These are phyloP conservation scores for Lepidurus arcticus DNA, from an alignment of 1,140 invertebrate species.

Conservation along the genomic window DNA sequence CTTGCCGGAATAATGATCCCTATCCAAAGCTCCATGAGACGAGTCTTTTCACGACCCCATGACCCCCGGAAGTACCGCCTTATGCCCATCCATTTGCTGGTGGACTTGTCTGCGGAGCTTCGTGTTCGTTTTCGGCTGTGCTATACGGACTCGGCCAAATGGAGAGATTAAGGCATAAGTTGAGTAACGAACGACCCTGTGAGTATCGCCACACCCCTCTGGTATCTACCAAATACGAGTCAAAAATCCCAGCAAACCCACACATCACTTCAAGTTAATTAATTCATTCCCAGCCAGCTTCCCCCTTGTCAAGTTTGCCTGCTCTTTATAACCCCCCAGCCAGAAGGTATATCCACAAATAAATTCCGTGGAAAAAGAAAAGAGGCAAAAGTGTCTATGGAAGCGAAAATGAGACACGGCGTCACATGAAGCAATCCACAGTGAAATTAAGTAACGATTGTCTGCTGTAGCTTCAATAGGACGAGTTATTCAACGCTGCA, in stretches of 20 bases:
- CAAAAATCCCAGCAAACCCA: background rate
- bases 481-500: background rate
- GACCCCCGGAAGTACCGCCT: conserved; percentile 1
- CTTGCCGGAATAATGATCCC: conserved; percentile 14
- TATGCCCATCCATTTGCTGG: conserved; percentile 14
- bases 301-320: background rate
- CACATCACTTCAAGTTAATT: background rate
- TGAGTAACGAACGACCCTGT: background rate
- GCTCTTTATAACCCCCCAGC: too few species aligned
- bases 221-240: background rate
- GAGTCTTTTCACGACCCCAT: conserved; percentile 1
- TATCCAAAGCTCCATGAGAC: conserved; percentile 21
- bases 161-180: background rate
- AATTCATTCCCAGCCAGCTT: background rate
- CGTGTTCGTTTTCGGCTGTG: background rate
- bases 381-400: background rate
- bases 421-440: background rate
- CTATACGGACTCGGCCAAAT: background rate
- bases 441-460: conserved; percentile 6
- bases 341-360: background rate
- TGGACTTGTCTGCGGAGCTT: background rate
- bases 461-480: background rate
- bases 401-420: background rate
- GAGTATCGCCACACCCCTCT: background rate
- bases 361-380: background rate